phyloP scores from a whole-genome alignment of 2,888 invertebrate genomes.

The Ophion ellenae region DNA sequence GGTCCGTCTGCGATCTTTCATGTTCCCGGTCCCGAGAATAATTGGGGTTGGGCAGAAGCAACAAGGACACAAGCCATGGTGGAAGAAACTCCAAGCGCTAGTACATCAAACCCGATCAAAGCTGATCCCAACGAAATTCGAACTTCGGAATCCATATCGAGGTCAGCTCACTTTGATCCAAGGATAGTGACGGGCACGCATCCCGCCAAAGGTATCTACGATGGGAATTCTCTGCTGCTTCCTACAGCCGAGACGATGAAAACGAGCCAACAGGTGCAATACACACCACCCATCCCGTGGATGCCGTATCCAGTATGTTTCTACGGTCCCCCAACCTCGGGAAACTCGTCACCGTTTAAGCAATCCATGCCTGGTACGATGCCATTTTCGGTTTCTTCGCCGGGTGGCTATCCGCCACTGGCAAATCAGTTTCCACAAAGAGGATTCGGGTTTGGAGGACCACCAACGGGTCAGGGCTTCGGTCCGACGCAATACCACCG shows the following conservation, averaged over 20 bases:
- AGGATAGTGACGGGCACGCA: conserved; percentile 44
- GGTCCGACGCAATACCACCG: conserved; percentile 34
- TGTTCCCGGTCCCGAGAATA: neutral
- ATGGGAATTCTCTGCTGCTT: conserved; percentile 45
- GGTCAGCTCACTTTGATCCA: conserved; percentile 20
- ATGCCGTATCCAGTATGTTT: conserved; percentile 75
- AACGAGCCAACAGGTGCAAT: conserved; percentile 77
- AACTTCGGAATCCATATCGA: neutral
- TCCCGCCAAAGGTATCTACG: conserved; percentile 45
- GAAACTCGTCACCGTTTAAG: conserved; percentile 7
- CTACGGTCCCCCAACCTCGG: conserved; percentile 47
- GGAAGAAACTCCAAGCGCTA: conserved; percentile 7
- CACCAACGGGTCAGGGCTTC: conserved; percentile 52
- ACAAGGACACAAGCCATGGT: conserved; percentile 10
- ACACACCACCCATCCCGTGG: conserved; percentile 71
- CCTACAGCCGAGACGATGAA: conserved; percentile 76
- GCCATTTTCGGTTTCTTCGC: conserved; percentile 60
- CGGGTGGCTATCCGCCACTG: conserved; percentile 42
- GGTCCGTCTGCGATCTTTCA: conserved; percentile 22
- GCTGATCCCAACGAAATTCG: neutral
- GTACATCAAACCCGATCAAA: neutral
- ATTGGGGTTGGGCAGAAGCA: conserved; percentile 41
- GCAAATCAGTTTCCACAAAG: conserved; percentile 42
- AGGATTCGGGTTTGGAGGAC: conserved; percentile 49
- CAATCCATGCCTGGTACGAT: conserved; percentile 42